Base-by-base conservation (phyloP, 1,140 invertebrate genomes). In the Metopolophium dirhodum region DNA sequence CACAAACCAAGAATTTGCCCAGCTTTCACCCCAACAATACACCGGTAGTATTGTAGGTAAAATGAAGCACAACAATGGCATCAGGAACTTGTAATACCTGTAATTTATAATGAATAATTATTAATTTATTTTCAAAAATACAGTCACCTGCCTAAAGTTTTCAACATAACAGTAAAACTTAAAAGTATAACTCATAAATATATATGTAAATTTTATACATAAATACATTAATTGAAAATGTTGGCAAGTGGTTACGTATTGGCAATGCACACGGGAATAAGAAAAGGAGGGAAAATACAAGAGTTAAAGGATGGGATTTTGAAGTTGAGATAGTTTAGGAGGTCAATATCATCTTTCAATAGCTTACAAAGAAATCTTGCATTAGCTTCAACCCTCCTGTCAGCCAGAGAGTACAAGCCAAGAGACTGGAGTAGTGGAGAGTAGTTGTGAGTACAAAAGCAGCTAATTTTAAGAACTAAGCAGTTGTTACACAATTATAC, bases 11-110 rank as follows among this genome's bases (percentile, higher is more conserved):
- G 98, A 96, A 94, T 97, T 98, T 20, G 95, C 94, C 94, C 97
- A 97, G 0, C 96, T 96, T 95, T 99, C 99, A 77, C 96, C 96
- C 98, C 98, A 99, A 9, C 96, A 96, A 94, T 97, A 97, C 87
- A 97, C 96, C 0, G 99, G 98, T 61, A 99, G 96, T 0, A 97
- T 8, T 0, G 98, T 98, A 0, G 99, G 99, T 18, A 99, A 8
- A 18, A 99, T 94, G 95, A 99, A 99, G 95, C 98, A 98, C 11
- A 97, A 95, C 0, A 98, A 14, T 1, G 98, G 96, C 96, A 99
- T 98, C 94, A 99, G 94, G 22, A 97, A 95, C 61, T 97, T 94
- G 95, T 99, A 99, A 95, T 98, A 97, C 94, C 98, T 97, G 95
- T 35, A 95, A 93, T 11, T 85, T 94, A 93, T 93, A 77, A 30